A percentile compares a stretch with the other conserved stretches of the same genome.
Evolutionary conservation across 2,797 vertebrate species (phyloP).

Genomic region (Acrossocheilus wenchowensis): DNA sequence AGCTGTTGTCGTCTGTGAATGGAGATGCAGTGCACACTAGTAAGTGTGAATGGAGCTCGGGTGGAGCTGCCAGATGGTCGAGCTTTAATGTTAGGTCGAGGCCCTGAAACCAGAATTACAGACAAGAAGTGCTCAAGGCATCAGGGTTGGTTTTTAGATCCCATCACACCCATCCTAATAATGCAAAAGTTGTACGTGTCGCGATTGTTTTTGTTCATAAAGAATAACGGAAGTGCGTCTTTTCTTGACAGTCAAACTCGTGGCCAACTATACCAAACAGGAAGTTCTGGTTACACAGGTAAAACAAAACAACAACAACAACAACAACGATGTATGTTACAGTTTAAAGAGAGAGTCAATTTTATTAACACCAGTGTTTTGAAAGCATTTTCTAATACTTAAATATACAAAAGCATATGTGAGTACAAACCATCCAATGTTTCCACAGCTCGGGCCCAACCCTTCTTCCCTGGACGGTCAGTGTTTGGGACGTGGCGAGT

Average conservation of each 20-base stretch:
- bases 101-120: conserved; percentile 75
- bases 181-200: neutral
- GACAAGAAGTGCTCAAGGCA: conserved; percentile 81
- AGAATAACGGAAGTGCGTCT: neutral
- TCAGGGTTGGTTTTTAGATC: conserved; percentile 67
- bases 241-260: conserved; percentile 78
- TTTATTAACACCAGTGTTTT: no score
- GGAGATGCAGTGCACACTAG: conserved; percentile 73
- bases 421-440: neutral
- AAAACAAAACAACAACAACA: neutral
- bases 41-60: conserved; percentile 62
- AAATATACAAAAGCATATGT: neutral
- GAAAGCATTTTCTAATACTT: neutral
- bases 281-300: conserved; percentile 82
- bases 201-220: neutral
- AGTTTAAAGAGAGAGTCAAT: neutral
- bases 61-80: conserved; percentile 73
- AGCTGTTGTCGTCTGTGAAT: neutral
- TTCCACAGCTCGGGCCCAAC: neutral
- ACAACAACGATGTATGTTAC: neutral
- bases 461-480: conserved; percentile 72
- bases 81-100: conserved; percentile 76
- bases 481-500: conserved; percentile 71
- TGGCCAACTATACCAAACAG: conserved; percentile 75
- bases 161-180: neutral